Base-by-base conservation (phyloP, 2,888 invertebrate species). In the Bembecia ichneumoniformis region DNA sequence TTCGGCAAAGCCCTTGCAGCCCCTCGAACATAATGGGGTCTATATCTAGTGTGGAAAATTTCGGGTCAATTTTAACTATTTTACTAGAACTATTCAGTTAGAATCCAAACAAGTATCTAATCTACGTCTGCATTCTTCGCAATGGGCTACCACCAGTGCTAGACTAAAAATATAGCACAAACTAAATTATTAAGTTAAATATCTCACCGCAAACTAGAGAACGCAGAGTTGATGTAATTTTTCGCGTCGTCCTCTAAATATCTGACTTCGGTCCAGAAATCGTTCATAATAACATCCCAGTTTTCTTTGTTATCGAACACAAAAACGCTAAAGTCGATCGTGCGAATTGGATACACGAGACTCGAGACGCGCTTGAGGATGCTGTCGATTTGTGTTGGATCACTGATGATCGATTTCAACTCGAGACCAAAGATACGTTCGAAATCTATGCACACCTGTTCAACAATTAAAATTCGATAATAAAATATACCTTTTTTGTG, bases 381-480 rank as follows among this genome's bases (percentile, higher is more conserved):
- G 55, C 92, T 92, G 65, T 97, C 96, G 47, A 97, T 94, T 63
- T 94, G 92, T 9, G 94, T 92, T 0, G 96, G 95, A 70, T 97
- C 96, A 54, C 92, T 93, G 35, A 96, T 94, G 35, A 97, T 94
- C 0, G 95, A 92, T 66, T 96, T 95, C 2, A 97, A 77, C 63
- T 96, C 95, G 1, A 92, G 89, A 0, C 96, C 96, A 71, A 97
- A 96, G 52, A 97, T 93, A 59, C 96, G 95, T 72, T 95, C 93
- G 68, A 96, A 97, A 66, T 96, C 95, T 64, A 94, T 91, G 3
- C 96, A 88, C 0, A 95, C 91, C 92, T 93, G 67, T 2, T 62
- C 64, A 49, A 13, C 44, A 2, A 48, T 28, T 2, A 7, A 28
- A 28, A 28, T 28, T 7, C 9, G 3, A 28, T 28, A 2, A 28